Evolutionary conservation across 2,888 invertebrate species (phyloP), one percentile per base, ranked within the genome.

Genomic region (Pinctada fucata): DNA sequence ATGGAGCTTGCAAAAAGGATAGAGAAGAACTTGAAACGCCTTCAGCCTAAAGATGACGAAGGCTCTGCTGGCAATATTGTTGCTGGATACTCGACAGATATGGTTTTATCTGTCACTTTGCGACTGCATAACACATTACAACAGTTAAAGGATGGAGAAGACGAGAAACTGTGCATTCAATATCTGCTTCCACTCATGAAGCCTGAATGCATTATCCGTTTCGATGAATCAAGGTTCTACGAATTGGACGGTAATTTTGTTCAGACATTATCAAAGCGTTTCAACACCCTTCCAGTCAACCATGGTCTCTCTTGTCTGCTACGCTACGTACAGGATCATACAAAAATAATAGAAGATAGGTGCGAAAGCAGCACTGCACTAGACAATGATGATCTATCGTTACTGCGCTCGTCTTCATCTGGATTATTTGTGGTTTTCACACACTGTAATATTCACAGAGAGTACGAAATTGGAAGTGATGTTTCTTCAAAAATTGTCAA

Each of bases 71-170:
- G 49, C 75, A 49, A 50, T 8, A 70, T n/a, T 82, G 82, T 52
- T 73, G 75, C 16, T 82, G 86, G 76, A 85, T 86, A 10, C 79
- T 85, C 2, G 82, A 80, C 49, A 81, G 79, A n/a, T 69, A 78
- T 50, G 85, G 86, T 71, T 68, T 86, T 64, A 45, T 85, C 4
- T 76, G 83, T 16, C 85, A 85, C 4, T 76, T 85, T 69, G 81
- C 85, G 0, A 68, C 84, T 0, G 70, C 79, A 45, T 45, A 64
- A 5, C 68, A 50, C 10, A 58, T 69, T 58, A 6, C 58, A 6
- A 10, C 8, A 58, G 13, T 58, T 10, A 6, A 10, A 6, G 13
- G 13, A 58, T 13, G 58, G 13, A 6, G 13, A 58, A 10, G 13
- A 10, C 58, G 58, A 10, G 58, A 13, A 58, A 58, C 6, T 58